Conservation (phyloP, 2,888 invertebrate species). For the Cepaea hortensis region DNA sequence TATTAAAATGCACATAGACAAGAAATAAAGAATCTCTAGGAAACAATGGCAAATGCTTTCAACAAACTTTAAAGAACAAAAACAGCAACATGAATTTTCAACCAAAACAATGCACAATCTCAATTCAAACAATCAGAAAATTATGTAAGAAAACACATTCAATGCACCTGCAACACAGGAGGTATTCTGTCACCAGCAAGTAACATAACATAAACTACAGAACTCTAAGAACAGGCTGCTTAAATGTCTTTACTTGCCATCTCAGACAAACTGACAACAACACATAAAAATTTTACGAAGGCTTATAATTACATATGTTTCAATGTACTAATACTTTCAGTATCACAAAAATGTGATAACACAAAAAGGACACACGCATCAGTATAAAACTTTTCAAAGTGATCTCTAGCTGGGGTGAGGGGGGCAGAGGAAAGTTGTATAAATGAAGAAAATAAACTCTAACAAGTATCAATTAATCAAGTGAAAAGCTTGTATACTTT, state of each 20-base stretch:
- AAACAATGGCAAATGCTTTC: background rate
- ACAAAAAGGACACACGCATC: background rate
- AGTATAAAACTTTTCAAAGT: background rate
- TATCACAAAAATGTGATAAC: slow-evolving; percentile 9
- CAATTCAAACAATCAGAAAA: background rate
- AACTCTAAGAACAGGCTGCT: background rate
- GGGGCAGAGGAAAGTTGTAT: background rate
- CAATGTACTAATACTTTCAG: background rate
- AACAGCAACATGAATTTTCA: too few species aligned
- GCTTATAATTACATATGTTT: background rate
- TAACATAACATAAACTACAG: background rate
- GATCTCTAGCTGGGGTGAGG: background rate
- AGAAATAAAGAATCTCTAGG: background rate
- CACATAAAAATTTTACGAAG: background rate
- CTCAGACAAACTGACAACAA: slow-evolving; percentile 6
- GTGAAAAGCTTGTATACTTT: slow-evolving; percentile 11
- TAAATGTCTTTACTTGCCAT: slow-evolving; percentile 23
- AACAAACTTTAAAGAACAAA: background rate
- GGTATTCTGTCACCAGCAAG: background rate
- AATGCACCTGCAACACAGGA: background rate
- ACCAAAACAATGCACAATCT: background rate
- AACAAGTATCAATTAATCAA: background rate
- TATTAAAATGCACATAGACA: background rate
- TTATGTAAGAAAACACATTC: background rate
- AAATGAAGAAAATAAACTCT: background rate